A percentile compares a stretch with the other conserved stretches of the same genome.
Evolutionary conservation across 2,113 vertebrate species (phyloP).

Genomic region (Crotophaga sulcirostris): DNA sequence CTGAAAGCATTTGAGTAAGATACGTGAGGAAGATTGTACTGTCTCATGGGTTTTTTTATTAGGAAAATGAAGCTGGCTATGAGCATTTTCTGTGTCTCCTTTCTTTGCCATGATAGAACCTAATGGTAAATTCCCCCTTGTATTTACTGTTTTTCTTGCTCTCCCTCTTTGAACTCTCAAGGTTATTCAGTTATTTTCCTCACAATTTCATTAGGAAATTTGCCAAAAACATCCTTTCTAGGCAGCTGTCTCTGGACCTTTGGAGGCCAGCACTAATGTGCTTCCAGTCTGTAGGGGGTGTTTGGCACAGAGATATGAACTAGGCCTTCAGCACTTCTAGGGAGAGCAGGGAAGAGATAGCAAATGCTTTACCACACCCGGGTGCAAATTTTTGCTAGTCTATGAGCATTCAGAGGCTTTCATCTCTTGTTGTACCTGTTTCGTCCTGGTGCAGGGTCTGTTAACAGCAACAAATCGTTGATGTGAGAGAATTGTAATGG

Average conservation of each 20-base stretch:
- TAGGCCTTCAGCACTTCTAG: constrained; percentile 29
- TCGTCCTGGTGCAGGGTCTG: constrained; percentile 16
- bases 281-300: constrained; percentile 64
- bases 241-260: constrained; percentile 77
- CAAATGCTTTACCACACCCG: not conserved
- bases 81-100: not conserved
- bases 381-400: not conserved
- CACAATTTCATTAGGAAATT: constrained; percentile 78
- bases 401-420: not conserved
- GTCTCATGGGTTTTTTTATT: not conserved
- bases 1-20: constrained; percentile 5
- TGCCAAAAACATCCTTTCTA: constrained; percentile 78
- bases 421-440: constrained; percentile 23
- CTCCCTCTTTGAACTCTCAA: constrained; percentile 75
- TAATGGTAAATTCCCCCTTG: constrained; percentile 37
- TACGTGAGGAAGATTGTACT: accelerated
- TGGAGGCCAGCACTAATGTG: constrained; percentile 73
- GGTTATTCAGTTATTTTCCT: constrained; percentile 77
- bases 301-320: constrained; percentile 48
- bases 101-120: not conserved
- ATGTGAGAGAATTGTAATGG: not conserved
- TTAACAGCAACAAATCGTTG: not conserved
- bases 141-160: constrained; percentile 59
- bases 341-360: not conserved
- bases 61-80: not conserved